Percentiles rank a stretch among this genome's conserved stretches.
Evolutionary conservation across 2,113 vertebrate species (phyloP).

Genomic region (Barnardius zonarius): DNA sequence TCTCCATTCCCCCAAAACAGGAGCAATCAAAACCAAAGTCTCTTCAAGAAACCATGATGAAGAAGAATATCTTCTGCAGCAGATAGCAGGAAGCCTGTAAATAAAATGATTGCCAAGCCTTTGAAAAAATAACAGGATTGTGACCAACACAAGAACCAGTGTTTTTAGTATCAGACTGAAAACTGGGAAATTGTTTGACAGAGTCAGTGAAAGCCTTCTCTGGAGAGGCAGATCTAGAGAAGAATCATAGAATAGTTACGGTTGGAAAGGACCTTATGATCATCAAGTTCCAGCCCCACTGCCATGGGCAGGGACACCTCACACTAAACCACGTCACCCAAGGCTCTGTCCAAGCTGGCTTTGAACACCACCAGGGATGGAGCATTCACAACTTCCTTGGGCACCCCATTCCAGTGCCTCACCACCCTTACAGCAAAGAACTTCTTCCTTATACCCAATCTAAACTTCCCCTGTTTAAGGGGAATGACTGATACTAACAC

Average conservation of each 20-base stretch:
- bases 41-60: not conserved
- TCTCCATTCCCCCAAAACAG: not conserved
- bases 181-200: not conserved
- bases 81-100: not conserved
- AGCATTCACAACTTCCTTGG: no score
- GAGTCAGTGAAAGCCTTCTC: not conserved
- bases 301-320: no score
- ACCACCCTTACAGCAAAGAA: no score
- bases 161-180: not conserved
- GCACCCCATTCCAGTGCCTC: no score
- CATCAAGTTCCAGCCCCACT: no score
- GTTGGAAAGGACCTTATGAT: no score
- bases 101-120: not conserved
- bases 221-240: not conserved
- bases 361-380: no score
- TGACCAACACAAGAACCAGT: not conserved
- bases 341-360: no score
- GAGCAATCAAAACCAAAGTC: not conserved
- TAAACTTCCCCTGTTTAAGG: no score
- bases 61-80: not conserved
- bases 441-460: no score
- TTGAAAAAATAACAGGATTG: not conserved
- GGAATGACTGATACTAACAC: not conserved
- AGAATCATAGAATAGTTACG: not conserved
- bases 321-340: no score